Evolutionary conservation across 2,888 invertebrate genomes (phyloP).

Genomic region (Matsumyia berberina): DNA sequence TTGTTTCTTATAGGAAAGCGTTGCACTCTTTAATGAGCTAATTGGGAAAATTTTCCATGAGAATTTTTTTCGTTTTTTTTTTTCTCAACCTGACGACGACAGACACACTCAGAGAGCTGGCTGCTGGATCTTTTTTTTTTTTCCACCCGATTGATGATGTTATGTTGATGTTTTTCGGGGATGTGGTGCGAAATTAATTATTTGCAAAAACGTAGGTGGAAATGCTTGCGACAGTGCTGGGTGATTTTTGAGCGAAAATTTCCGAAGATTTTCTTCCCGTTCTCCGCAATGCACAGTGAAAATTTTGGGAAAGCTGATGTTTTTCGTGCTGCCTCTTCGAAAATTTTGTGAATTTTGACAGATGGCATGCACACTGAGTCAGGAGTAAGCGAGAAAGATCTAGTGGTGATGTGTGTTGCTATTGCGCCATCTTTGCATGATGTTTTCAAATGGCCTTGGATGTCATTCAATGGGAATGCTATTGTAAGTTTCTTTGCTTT

Average conservation of each 20-base stretch:
- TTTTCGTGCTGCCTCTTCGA: slow-evolving; percentile 71
- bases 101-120: slow-evolving; percentile 44
- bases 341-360: slow-evolving; percentile 74
- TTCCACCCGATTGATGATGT: slow-evolving; percentile 20
- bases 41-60: slow-evolving; percentile 65
- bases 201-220: slow-evolving; percentile 12
- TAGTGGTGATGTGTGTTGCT: slow-evolving; percentile 28
- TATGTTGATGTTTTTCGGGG: slow-evolving; percentile 36
- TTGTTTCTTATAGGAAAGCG: slow-evolving; percentile 51
- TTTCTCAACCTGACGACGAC: slow-evolving; percentile 34
- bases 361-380: slow-evolving; percentile 65
- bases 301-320: slow-evolving; percentile 76
- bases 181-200: slow-evolving; percentile 16
- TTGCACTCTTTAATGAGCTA: slow-evolving; percentile 41
- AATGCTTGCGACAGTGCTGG: slow-evolving; percentile 29
- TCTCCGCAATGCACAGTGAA: slow-evolving; percentile 65
- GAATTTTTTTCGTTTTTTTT: slow-evolving; percentile 54
- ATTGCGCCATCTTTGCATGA: slow-evolving; percentile 56
- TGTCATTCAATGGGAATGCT: slow-evolving; percentile 28
- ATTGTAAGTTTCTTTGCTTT: not conserved
- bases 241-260: slow-evolving; percentile 49
- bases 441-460: slow-evolving; percentile 68
- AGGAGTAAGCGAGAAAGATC: slow-evolving; percentile 48
- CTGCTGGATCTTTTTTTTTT: slow-evolving; percentile 48
- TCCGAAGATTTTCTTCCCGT: slow-evolving; percentile 51